Base-by-base conservation (phyloP, 2,888 invertebrate species). In the Perizoma affinitatum region DNA sequence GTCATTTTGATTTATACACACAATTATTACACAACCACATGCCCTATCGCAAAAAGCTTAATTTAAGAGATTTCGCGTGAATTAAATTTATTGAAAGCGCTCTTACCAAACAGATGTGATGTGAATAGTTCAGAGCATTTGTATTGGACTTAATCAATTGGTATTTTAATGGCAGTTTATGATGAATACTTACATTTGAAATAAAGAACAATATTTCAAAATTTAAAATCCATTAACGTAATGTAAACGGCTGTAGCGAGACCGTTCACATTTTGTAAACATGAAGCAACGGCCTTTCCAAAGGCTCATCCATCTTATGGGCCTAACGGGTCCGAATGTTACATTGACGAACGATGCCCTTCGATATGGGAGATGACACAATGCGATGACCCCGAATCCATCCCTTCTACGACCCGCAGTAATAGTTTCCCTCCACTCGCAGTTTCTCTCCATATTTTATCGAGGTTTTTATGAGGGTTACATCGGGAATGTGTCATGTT, bases 1-100 rank as follows among this genome's bases (percentile, higher is more conserved):
- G 87, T 85, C 88, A 86, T 84, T 90, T 87, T 90, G 90, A 90
- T 90, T 90, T 89, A 90, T 90, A 76, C 71, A 69, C 59, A 79
- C 83, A 83, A 87, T 88, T 84, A 87, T 84, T 84, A 82, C 74
- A 68, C 67, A 68, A 50, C 65, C 65, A 54, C 66, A 57, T 65
- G 52, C 47, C 63, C 52, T 57, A 62, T 56, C 57, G 43, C 50
- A 47, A 55, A 49, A 53, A 62, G 52, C 58, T 66, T 71, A 71
- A 73, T 76, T 73, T 75, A 71, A 65, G 68, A 65, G 68, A 69
- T 70, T 71, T 66, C 61, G 63, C 68, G 68, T 53, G 54, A 66
- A 78, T 75, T 76, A 70, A 71, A 74, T 70, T 59, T 72, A 74
- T 72, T 72, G 69, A 72, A 74, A 69, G 65, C 68, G 50, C 51